Percentiles rank a stretch among this genome's conserved stretches.
Evolutionary conservation across 2,888 invertebrate species (phyloP).

Genomic region (Macrophya alboannulata): DNA sequence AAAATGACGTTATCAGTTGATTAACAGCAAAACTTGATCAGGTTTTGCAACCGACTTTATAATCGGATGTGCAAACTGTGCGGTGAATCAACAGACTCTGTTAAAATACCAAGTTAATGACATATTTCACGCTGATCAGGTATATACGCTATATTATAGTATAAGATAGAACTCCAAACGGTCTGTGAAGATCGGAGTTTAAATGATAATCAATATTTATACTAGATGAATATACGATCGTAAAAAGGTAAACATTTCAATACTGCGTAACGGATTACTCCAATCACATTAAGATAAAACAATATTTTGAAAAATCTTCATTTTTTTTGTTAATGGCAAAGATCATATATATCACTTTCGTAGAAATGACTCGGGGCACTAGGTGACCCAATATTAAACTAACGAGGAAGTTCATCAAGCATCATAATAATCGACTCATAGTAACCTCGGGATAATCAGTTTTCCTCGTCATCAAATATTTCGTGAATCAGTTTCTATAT

Average conservation of each 20-base stretch:
- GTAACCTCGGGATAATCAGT: not conserved
- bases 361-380: conserved; percentile 14
- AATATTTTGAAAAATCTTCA: not conserved
- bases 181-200: not conserved
- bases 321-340: not conserved
- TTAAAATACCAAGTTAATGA: not conserved
- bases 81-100: not conserved
- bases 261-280: not conserved
- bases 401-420: conserved; percentile 32
- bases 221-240: conserved; percentile 3
- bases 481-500: not conserved
- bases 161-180: not conserved
- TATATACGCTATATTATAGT: not conserved
- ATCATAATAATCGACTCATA: conserved; percentile 20
- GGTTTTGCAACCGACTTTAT: not conserved
- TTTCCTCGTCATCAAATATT: not conserved
- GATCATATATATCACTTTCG: conserved; percentile 13
- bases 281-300: not conserved
- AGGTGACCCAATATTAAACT: conserved; percentile 43
- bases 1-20: conserved; percentile 1
- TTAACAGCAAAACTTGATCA: conserved; percentile 1
- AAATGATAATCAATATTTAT: conserved; percentile 3
- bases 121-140: not conserved
- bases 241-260: conserved; percentile 3
- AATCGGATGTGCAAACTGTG: not conserved